phyloP scores from a whole-genome alignment of 2,888 invertebrate species.

The Linnaemya vulpina region DNA sequence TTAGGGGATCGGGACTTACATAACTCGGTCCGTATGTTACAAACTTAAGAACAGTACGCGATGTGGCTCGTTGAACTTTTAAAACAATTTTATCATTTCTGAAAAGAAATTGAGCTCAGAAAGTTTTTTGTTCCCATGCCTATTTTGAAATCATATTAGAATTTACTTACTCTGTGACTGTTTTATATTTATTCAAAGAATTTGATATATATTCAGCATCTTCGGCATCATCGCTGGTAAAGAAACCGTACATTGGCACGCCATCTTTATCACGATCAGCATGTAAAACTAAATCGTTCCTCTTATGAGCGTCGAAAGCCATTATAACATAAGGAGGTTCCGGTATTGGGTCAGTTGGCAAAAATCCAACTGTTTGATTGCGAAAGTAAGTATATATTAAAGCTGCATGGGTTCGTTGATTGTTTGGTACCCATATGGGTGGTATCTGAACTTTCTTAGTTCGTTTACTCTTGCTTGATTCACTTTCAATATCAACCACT shows the following conservation, averaged over 20 bases:
- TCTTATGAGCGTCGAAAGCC: slow-evolving; percentile 87
- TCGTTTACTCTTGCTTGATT: background rate
- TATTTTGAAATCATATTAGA: background rate
- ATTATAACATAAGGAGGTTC: slow-evolving; percentile 87
- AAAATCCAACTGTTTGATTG: slow-evolving; percentile 2
- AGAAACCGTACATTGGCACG: slow-evolving; percentile 88
- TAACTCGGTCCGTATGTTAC: slow-evolving; percentile 86
- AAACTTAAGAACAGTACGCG: slow-evolving; percentile 86
- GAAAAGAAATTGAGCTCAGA: background rate
- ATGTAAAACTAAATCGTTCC: slow-evolving; percentile 76
- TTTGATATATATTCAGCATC: background rate
- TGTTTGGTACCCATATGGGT: slow-evolving; percentile 85
- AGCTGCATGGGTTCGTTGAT: slow-evolving; percentile 85
- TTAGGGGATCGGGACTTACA: background rate
- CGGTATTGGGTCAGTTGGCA: slow-evolving; percentile 85
- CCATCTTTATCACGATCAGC: slow-evolving; percentile 79
- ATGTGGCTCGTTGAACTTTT: slow-evolving; percentile 86
- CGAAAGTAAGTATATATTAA: slow-evolving; percentile 84
- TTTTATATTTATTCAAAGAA: background rate
- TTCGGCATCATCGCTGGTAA: slow-evolving; percentile 83
- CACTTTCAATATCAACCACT: background rate
- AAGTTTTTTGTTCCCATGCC: too few relatives aligned
- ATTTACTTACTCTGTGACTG: background rate
- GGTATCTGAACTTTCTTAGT: slow-evolving; percentile 73
- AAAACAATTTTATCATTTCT: slow-evolving; percentile 84